Base-by-base conservation (phyloP, 2,797 vertebrate species). In the Parauchenoglanis ngamensis region DNA sequence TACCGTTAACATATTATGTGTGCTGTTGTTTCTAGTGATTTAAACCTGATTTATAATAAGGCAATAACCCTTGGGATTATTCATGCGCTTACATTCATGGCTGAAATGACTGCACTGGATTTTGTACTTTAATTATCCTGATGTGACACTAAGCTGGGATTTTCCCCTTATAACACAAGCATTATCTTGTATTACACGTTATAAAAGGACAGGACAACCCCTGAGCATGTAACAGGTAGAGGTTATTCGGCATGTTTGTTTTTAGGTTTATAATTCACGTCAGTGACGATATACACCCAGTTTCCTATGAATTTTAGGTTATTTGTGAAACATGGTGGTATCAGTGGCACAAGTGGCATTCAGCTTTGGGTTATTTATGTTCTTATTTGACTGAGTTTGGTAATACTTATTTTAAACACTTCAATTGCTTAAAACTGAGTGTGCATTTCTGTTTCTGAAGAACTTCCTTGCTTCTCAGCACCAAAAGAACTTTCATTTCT, bases 111-210 rank as follows among this genome's bases (percentile, higher is more conserved):
- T 35, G 7, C 10, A 68, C 54, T 72, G 40, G 35, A 46, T n/a
- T 67, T 1, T 80, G 15, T n/a, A 57, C 63, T 56, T 83, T 76
- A 81, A 81, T 86, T 57, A 86, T 44, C 7, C 59, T 63, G 83
- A 40, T 7, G 68, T 57, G 52, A 67, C 25, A 57, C 21, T 44
- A 46, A 52, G 49, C 23, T 28, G 59, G 85, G 77, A 65, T 63
- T 85, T 65, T 4, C 46, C 44, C 31, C 21, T 87, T 75, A 73
- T 75, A 83, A 76, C 81, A 61, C 70, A 77, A 65, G 73, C 40
- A 68, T 44, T 87, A 87, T 65, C 75, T 67, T 87, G n/a, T 59
- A 59, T 77, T 77, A 6, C 61, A 15, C 7, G 21, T 6, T 40
- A 54, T 46, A 73, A 49, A 65, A 83, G 44, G 56, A 35, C 13